These are phyloP conservation scores for Onychomys arenicola DNA, from an alignment of 2,797 vertebrate species.

Conservation along the genomic window DNA sequence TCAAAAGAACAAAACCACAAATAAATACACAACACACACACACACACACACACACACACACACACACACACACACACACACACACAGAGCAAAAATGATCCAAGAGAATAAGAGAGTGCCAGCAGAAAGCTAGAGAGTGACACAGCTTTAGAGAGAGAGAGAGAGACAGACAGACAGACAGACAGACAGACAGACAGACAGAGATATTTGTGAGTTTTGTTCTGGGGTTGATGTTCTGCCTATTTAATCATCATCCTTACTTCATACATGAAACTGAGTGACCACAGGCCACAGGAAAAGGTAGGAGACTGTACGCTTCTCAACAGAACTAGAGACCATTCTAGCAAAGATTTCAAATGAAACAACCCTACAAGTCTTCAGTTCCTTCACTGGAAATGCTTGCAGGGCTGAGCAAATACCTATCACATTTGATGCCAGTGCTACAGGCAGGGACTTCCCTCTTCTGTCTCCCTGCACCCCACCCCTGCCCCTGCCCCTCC, in stretches of 20 bases:
- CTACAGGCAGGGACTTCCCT: not conserved
- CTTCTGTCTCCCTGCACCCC: not conserved
- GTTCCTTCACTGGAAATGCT: not conserved
- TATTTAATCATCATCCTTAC: not conserved
- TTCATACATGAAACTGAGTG: not conserved
- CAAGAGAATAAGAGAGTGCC: not conserved
- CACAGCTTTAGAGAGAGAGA: too few species aligned
- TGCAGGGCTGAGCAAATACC: not conserved
- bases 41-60: too few species aligned
- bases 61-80: too few species aligned
- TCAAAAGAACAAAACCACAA: not conserved
- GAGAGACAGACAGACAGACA: too few species aligned
- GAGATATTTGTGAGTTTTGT: not conserved
- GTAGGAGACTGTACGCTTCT: not conserved
- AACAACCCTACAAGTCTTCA: not conserved
- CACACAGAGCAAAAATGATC: not conserved
- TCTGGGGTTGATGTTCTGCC: rapidly evolving
- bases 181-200: not conserved
- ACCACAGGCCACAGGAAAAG: not conserved
- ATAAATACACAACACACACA: too few species aligned
- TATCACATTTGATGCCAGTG: not conserved
- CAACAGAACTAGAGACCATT: not conserved
- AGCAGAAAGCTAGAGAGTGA: too few species aligned
- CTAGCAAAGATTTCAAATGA: not conserved
- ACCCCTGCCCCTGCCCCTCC: too few species aligned